These are phyloP conservation scores for Lasioglossum morio DNA, from an alignment of 2,888 invertebrate genomes.

Conservation along the genomic window DNA sequence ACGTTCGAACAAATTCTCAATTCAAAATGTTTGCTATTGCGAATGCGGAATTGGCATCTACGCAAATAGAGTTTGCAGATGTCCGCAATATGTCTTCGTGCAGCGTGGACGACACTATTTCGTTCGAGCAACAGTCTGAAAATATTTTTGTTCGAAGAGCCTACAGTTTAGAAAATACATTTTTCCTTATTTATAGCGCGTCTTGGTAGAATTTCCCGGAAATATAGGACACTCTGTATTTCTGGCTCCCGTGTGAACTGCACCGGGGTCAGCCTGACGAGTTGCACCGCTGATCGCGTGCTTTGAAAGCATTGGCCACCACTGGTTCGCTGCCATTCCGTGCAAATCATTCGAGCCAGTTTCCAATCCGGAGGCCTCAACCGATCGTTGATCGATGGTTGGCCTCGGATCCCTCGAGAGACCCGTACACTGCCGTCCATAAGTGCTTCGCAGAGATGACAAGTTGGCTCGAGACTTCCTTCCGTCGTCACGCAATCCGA, in stretches of 20 bases:
- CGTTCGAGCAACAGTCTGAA: not conserved
- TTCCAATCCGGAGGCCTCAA: not conserved
- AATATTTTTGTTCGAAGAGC: not conserved
- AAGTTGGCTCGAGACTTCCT: slow-evolving; percentile 1
- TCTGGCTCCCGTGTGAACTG: slow-evolving; percentile 22
- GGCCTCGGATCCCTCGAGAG: not conserved
- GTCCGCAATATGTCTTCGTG: not conserved
- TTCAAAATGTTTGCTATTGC: not conserved
- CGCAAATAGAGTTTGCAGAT: slow-evolving; percentile 15
- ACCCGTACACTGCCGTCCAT: not conserved
- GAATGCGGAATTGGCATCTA: not conserved
- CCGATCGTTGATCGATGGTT: slow-evolving; percentile 14
- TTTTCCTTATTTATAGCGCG: not conserved
- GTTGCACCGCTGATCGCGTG: slow-evolving; percentile 15
- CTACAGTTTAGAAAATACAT: not conserved
- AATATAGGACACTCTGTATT: slow-evolving; percentile 2
- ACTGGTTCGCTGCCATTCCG: not conserved
- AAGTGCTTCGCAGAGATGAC: not conserved
- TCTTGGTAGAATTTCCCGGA: not conserved
- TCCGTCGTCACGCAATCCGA: not conserved
- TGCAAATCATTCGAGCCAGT: not conserved
- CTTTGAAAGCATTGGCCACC: not conserved
- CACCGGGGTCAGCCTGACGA: slow-evolving; percentile 13
- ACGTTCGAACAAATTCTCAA: not conserved
- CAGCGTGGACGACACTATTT: not conserved